Conservation (phyloP, 2,113 vertebrate species). For the Empidonax alnorum region DNA sequence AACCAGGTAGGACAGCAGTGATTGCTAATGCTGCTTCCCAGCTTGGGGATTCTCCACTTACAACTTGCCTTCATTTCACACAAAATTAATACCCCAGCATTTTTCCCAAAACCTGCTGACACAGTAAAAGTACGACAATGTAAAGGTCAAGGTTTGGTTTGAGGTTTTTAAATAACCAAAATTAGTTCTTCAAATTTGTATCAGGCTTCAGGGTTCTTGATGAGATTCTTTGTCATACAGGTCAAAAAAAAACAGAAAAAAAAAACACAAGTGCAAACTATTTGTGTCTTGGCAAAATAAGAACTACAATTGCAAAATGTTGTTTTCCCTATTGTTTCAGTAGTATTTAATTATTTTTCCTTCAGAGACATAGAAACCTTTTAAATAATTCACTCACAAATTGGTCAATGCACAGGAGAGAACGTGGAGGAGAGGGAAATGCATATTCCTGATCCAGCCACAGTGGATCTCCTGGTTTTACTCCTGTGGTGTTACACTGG, state of each 20-base stretch:
- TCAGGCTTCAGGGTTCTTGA: not conserved
- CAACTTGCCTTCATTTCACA: not conserved
- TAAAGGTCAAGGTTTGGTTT: not conserved
- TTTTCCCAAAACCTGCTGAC: not conserved
- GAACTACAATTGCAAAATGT: not conserved
- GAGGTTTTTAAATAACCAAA: not conserved
- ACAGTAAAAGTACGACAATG: not conserved
- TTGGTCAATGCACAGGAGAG: not conserved
- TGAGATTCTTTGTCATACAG: not conserved
- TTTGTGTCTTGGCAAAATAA: not conserved
- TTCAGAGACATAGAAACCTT: not conserved
- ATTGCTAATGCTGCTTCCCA: not conserved
- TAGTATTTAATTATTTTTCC: not conserved
- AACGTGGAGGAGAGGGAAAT: fast-evolving
- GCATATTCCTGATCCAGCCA: not conserved
- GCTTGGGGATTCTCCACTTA: conserved; percentile 1
- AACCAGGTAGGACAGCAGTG: not conserved
- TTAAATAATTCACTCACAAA: not conserved
- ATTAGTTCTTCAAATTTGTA: not conserved
- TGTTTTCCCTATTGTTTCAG: not conserved
- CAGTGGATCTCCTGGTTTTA: not conserved
- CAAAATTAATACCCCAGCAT: not conserved
- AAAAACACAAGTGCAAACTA: fast-evolving
- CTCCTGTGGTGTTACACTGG: not conserved
- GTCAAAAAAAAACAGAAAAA: not conserved